Conservation (phyloP, 37 sponge, comb jelly and placozoan genomes). For the Bolinopsis microptera region DNA sequence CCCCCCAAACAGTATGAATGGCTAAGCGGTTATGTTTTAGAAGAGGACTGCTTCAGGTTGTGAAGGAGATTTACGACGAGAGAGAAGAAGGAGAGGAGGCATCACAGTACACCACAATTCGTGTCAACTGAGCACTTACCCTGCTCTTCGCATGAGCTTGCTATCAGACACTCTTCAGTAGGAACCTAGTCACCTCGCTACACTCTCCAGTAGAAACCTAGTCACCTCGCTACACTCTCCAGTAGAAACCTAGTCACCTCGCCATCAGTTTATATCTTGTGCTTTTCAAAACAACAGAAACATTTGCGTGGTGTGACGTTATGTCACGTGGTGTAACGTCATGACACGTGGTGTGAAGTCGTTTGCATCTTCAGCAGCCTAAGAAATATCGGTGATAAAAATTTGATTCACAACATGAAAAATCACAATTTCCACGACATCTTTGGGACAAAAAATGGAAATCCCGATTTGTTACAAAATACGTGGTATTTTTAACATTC, state of each 20-base stretch:
- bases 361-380: too few species aligned
- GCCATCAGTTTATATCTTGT: too few species aligned
- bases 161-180: neutral
- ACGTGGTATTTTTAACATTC: too few species aligned
- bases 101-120: neutral
- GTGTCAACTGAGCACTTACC: conserved; percentile 35
- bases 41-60: neutral
- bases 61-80: conserved; percentile 35
- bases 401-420: too few species aligned
- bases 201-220: neutral
- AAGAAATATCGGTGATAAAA: too few species aligned
- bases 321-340: neutral
- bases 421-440: too few species aligned
- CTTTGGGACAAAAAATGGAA: too few species aligned
- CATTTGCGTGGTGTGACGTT: neutral
- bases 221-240: neutral
- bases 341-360: neutral
- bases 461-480: too few species aligned
- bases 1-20: too few species aligned
- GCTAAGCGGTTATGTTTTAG: too few species aligned
- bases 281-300: too few species aligned
- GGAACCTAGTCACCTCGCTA: neutral
- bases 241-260: neutral
- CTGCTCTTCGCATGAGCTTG: too few species aligned
- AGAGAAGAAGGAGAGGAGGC: conserved; percentile 4